Evolutionary conservation across 2,113 vertebrate species (phyloP).

Genomic region (Gallinago media): DNA sequence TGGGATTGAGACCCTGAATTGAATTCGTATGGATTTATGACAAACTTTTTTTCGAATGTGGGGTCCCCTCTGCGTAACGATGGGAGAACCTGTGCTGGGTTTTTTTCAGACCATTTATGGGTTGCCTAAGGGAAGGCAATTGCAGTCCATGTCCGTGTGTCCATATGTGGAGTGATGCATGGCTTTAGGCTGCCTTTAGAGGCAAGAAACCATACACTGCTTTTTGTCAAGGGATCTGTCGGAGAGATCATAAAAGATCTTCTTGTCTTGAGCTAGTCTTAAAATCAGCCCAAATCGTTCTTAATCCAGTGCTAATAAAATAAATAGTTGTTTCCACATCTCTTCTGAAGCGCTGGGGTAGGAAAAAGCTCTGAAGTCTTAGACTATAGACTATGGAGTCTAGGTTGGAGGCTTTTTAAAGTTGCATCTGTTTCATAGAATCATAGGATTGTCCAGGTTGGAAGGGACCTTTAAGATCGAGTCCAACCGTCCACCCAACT

Average conservation of each 20-base stretch:
- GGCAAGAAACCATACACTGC: neutral
- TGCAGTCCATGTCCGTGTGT: fast-evolving
- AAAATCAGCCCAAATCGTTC: neutral
- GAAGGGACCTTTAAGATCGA: no score
- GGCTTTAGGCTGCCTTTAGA: neutral
- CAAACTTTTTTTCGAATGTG: neutral
- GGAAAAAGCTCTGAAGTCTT: neutral
- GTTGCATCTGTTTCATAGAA: neutral
- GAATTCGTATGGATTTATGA: neutral
- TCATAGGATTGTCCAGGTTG: no score
- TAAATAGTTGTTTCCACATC: neutral
- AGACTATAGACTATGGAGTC: neutral
- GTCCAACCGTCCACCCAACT: no score
- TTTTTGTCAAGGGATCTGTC: neutral
- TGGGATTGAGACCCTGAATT: neutral
- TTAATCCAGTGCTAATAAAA: neutral
- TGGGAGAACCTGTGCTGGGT: neutral
- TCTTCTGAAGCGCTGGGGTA: neutral
- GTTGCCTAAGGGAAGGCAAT: neutral
- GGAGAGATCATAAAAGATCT: neutral
- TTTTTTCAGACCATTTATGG: neutral
- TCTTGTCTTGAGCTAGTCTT: neutral
- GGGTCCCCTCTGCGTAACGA: neutral
- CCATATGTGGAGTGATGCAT: neutral
- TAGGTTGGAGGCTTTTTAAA: neutral